phyloP scores from a whole-genome alignment of 2,888 invertebrate species.

The Helleia helle region DNA sequence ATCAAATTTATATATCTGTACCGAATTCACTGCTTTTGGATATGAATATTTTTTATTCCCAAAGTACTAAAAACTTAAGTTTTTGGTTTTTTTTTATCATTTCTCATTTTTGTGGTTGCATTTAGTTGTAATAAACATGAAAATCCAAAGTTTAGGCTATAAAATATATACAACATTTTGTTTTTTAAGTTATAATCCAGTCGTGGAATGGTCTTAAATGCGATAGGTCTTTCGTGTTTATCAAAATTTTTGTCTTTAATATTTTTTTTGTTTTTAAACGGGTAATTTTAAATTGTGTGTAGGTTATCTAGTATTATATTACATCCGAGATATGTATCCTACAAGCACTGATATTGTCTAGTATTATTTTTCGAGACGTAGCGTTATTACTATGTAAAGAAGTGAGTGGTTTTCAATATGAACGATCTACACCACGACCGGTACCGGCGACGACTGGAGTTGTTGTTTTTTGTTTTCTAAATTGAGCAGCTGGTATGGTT shows the following conservation, averaged over 20 bases:
- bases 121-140: constrained; percentile 70
- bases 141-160: constrained; percentile 73
- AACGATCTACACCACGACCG: constrained; percentile 20
- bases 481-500: constrained; percentile 74
- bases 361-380: constrained; percentile 9
- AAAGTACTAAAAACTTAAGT: constrained; percentile 64
- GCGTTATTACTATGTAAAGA: too few species aligned
- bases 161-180: constrained; percentile 25
- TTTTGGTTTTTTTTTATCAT: constrained; percentile 54
- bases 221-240: constrained; percentile 35
- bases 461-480: constrained; percentile 56
- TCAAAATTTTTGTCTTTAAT: background rate
- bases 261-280: background rate
- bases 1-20: constrained; percentile 18
- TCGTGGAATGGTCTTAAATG: constrained; percentile 32
- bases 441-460: constrained; percentile 34
- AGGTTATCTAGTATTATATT: background rate
- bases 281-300: background rate
- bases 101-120: constrained; percentile 62
- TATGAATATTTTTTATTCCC: constrained; percentile 58
- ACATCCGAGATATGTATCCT: too few species aligned
- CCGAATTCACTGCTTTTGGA: constrained; percentile 55
- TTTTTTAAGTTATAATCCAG: constrained; percentile 40
- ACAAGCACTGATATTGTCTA: constrained; percentile 1
- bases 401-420: constrained; percentile 17